phyloP scores from a whole-genome alignment of 2,888 invertebrate genomes.

The Tachina fera region DNA sequence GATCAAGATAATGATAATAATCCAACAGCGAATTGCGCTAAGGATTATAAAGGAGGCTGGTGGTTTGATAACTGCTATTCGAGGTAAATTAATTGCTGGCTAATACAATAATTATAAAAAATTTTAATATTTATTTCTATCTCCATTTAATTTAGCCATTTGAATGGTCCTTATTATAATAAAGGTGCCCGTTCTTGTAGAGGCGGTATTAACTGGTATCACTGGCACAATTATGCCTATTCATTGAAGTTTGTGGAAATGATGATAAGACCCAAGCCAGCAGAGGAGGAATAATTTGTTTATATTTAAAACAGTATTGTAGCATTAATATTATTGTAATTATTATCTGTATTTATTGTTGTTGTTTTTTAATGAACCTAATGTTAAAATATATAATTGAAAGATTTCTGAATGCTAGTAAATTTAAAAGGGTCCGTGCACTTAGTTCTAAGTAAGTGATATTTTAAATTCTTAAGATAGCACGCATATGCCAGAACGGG shows the following conservation, averaged over 20 bases:
- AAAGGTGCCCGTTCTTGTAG: slow-evolving; percentile 21
- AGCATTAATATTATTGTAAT: no score
- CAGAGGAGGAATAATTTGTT: slow-evolving; percentile 15
- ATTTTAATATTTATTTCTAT: neutral
- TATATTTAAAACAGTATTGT: no score
- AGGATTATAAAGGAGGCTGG: slow-evolving; percentile 50
- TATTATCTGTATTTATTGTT: no score
- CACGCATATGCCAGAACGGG: no score
- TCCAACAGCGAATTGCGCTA: slow-evolving; percentile 47
- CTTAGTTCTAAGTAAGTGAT: no score
- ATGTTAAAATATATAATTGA: no score
- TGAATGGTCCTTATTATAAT: slow-evolving; percentile 49
- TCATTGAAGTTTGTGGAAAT: slow-evolving; percentile 60
- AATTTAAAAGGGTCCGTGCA: no score
- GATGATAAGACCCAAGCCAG: slow-evolving; percentile 33
- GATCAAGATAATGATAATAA: slow-evolving; percentile 61
- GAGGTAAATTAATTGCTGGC: slow-evolving; percentile 20
- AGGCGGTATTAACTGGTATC: slow-evolving; percentile 63
- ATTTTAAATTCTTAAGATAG: no score
- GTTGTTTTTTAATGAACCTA: no score
- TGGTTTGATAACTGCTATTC: slow-evolving; percentile 63
- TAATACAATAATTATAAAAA: neutral
- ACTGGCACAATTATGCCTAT: slow-evolving; percentile 57
- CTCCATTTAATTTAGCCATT: slow-evolving; percentile 33
- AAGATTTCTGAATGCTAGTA: no score